These are phyloP conservation scores for Rhagologus leucostigma DNA, from an alignment of 2,113 vertebrate species.

Conservation along the genomic window DNA sequence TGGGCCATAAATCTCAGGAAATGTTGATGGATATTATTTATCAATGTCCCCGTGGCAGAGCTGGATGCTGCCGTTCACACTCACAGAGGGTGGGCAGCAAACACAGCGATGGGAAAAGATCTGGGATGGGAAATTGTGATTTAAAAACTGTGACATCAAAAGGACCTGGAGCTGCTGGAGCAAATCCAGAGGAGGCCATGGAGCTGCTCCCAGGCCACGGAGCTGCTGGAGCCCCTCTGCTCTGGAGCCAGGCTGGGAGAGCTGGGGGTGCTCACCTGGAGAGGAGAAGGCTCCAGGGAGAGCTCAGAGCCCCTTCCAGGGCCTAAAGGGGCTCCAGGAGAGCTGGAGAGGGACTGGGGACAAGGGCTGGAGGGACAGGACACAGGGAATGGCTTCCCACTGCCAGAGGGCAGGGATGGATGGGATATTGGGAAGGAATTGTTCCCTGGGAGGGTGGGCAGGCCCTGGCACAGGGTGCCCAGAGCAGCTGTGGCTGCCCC, in stretches of 20 bases:
- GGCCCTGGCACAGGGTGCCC: background rate
- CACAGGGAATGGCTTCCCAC: background rate
- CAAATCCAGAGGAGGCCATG: fast-evolving
- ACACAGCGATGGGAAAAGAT: background rate
- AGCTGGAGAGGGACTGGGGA: background rate
- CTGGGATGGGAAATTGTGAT: background rate
- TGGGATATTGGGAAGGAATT: background rate
- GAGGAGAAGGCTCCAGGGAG: background rate
- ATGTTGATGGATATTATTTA: background rate
- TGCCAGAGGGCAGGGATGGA: background rate
- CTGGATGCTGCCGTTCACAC: background rate
- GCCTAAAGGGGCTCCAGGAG: background rate
- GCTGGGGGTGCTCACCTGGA: background rate
- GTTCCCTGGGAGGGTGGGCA: background rate
- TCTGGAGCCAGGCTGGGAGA: background rate
- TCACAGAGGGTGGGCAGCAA: background rate
- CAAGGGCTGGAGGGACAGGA: background rate
- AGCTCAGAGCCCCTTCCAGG: background rate
- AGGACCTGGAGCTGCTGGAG: background rate
- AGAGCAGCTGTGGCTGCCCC: background rate
- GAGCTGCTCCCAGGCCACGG: background rate
- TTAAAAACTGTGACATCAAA: background rate
- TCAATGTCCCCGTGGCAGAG: background rate
- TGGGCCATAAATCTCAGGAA: background rate
- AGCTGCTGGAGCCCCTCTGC: background rate